Evolutionary conservation across 2,113 vertebrate species (phyloP).

Genomic region (Haemorhous mexicanus): DNA sequence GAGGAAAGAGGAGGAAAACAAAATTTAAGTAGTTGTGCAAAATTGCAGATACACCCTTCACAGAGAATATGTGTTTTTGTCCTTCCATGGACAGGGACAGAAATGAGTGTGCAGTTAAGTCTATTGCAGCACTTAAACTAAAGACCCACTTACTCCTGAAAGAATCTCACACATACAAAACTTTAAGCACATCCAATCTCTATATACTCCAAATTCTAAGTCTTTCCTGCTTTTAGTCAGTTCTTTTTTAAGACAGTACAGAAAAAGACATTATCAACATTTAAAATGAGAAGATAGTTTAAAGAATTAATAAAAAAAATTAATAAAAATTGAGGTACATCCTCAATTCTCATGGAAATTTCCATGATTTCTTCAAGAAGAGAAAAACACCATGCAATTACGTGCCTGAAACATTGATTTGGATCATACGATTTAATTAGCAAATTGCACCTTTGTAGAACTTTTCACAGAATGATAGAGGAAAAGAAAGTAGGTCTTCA

Average conservation of each 20-base stretch:
- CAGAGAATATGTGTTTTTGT: background rate
- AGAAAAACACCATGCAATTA: background rate
- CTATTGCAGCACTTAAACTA: background rate
- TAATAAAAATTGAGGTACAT: too few species aligned
- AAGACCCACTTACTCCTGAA: background rate
- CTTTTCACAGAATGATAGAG: background rate
- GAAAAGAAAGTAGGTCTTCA: constrained; percentile 26
- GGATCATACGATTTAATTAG: constrained; percentile 17
- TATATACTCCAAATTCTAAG: background rate
- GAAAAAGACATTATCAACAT: background rate
- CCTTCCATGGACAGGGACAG: background rate
- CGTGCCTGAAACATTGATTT: background rate
- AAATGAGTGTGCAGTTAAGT: background rate
- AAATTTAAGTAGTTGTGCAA: background rate
- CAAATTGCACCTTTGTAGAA: constrained; percentile 20
- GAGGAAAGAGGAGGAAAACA: background rate
- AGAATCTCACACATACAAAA: accelerated
- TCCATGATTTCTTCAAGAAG: constrained; percentile 23
- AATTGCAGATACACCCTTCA: background rate
- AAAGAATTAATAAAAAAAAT: background rate
- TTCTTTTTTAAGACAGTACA: background rate
- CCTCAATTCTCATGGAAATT: constrained; percentile 15
- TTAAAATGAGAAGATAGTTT: background rate
- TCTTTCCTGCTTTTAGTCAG: background rate
- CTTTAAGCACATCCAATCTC: background rate